These are phyloP conservation scores for Pentamera pediparva DNA, from an alignment of 53 echinoderm and acorn worm genomes.

Conservation along the genomic window DNA sequence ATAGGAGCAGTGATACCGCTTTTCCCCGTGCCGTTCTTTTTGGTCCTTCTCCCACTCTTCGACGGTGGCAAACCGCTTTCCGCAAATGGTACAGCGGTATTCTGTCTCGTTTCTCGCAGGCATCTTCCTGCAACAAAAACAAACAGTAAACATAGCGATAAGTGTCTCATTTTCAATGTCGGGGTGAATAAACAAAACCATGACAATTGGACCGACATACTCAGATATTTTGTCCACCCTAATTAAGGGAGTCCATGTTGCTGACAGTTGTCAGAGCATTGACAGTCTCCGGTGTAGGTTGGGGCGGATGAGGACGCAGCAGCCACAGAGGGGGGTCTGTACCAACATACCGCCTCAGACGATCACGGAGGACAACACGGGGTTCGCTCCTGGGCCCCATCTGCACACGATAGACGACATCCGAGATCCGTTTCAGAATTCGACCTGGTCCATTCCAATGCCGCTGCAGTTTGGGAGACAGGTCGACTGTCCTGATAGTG, in stretches of 20 bases:
- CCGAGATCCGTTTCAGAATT: neutral
- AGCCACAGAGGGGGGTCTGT: constrained; percentile 12
- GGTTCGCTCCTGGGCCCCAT: constrained; percentile 3
- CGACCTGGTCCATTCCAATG: constrained; percentile 8
- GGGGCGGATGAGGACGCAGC: neutral
- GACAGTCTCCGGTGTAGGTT: neutral
- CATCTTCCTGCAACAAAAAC: no score
- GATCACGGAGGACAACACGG: constrained; percentile 12
- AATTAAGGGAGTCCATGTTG: neutral
- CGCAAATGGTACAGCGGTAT: no score
- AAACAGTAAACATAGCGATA: no score
- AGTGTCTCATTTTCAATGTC: no score
- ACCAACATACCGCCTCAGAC: constrained; percentile 10
- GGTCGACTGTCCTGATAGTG: neutral
- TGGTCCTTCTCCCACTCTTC: no score
- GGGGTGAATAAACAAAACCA: no score
- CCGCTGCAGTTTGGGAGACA: constrained; percentile 6
- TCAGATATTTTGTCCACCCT: neutral
- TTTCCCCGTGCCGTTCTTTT: no score
- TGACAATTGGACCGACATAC: no score
- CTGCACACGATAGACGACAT: neutral
- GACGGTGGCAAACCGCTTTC: no score
- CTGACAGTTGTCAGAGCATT: neutral
- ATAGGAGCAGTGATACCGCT: no score
- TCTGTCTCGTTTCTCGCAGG: no score